Evolutionary conservation across 2,888 invertebrate genomes (phyloP).

Genomic region (Anoncus sp.): DNA sequence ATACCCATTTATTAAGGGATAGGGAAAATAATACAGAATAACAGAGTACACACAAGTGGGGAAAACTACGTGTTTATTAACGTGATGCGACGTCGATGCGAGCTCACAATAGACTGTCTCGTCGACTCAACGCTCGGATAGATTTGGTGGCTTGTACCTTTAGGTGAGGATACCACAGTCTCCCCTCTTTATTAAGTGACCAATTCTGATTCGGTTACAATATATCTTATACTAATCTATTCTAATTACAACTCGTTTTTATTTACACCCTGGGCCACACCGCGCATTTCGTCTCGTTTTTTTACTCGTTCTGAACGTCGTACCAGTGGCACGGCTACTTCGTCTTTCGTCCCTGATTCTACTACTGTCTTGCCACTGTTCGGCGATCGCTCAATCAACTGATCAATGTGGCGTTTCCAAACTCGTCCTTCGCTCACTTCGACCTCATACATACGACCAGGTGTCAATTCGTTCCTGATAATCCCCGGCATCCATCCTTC

Average conservation of each 20-base stretch:
- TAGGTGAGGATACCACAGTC: slow-evolving; percentile 10
- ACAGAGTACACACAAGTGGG: neutral
- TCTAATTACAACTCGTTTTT: slow-evolving; percentile 6
- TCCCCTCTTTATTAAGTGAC: slow-evolving; percentile 25
- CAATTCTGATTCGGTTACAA: neutral
- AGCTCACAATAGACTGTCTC: neutral
- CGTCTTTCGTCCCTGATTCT: neutral
- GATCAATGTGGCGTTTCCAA: slow-evolving; percentile 18
- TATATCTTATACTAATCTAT: slow-evolving; percentile 13
- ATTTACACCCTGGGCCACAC: neutral
- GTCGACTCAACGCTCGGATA: neutral
- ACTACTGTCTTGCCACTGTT: slow-evolving; percentile 7
- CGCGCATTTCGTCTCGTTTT: no score
- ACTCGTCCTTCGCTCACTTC: neutral
- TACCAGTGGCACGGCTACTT: neutral
- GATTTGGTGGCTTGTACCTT: neutral
- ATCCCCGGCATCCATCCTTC: slow-evolving; percentile 10
- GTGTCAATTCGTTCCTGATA: slow-evolving; percentile 3
- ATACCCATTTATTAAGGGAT: slow-evolving; percentile 18
- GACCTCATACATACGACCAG: slow-evolving; percentile 8
- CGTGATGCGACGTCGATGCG: neutral
- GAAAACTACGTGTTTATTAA: neutral
- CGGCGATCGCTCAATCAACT: slow-evolving; percentile 10
- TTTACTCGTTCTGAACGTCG: slow-evolving; percentile 12
- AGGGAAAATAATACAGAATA: neutral